These are phyloP conservation scores for Cynodonichthys magdalenae DNA, from an alignment of 2,797 vertebrate genomes.

Conservation along the genomic window DNA sequence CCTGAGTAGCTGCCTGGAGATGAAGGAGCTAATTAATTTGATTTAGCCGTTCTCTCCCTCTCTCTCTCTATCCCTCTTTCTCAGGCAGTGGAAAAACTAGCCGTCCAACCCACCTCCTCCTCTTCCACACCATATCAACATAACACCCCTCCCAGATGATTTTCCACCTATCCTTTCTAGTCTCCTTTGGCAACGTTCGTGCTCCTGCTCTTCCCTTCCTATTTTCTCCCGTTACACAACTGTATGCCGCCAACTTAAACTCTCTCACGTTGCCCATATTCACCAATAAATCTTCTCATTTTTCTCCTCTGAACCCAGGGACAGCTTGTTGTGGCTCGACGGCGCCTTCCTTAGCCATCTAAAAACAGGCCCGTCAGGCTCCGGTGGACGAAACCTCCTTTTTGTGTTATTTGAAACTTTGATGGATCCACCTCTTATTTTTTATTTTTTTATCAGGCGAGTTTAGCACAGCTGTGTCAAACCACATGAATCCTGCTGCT, in stretches of 20 bases:
- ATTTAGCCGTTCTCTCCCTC: slow-evolving; percentile 81
- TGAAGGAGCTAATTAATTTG: slow-evolving; percentile 89
- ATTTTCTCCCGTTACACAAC: slow-evolving; percentile 41
- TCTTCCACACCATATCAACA: slow-evolving; percentile 67
- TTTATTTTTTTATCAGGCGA: slow-evolving; percentile 22
- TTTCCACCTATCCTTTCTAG: slow-evolving; percentile 84
- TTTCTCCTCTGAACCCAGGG: slow-evolving; percentile 17
- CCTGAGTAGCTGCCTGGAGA: slow-evolving; percentile 84
- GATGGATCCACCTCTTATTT: slow-evolving; percentile 36
- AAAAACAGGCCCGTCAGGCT: slow-evolving; percentile 38
- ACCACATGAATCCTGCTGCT: slow-evolving; percentile 11
- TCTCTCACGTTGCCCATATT: slow-evolving; percentile 1
- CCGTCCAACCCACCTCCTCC: slow-evolving; percentile 36
- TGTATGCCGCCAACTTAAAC: slow-evolving; percentile 27
- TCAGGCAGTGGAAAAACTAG: slow-evolving; percentile 82
- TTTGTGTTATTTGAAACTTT: slow-evolving; percentile 55
- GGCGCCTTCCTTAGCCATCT: slow-evolving; percentile 18
- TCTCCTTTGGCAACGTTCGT: slow-evolving; percentile 69
- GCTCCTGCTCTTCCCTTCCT: slow-evolving; percentile 48
- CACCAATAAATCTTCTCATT: slow-evolving; percentile 7
- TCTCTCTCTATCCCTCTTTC: slow-evolving; percentile 35
- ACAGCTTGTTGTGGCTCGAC: slow-evolving; percentile 29
- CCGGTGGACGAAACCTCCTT: slow-evolving; percentile 33
- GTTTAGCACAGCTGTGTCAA: slow-evolving; percentile 14
- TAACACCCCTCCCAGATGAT: slow-evolving; percentile 81